Conservation (phyloP, 1,140 invertebrate species). For the Drosophila pectinifera region DNA sequence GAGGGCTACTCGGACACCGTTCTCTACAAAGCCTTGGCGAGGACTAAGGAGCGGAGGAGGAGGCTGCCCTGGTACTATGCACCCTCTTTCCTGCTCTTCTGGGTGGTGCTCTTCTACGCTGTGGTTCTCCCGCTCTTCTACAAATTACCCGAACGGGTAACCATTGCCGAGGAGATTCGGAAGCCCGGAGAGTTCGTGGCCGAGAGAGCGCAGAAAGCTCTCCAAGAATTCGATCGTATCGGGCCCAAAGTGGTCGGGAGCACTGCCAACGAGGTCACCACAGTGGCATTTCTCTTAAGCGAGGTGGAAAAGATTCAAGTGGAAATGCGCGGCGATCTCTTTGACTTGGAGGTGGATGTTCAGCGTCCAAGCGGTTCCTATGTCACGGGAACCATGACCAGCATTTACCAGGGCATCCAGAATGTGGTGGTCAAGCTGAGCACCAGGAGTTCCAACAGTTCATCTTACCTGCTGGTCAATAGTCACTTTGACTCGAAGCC, state of each 20-base stretch:
- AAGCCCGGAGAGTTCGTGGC: slow-evolving; percentile 62
- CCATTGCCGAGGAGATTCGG: slow-evolving; percentile 38
- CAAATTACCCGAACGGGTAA: slow-evolving; percentile 55
- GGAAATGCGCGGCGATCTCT: slow-evolving; percentile 55
- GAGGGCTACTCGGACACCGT: slow-evolving; percentile 16
- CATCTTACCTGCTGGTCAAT: slow-evolving; percentile 91
- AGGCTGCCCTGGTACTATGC: slow-evolving; percentile 56
- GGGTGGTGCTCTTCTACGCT: slow-evolving; percentile 67
- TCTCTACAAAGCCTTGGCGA: slow-evolving; percentile 28
- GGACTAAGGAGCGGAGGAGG: slow-evolving; percentile 3
- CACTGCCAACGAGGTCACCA: slow-evolving; percentile 88
- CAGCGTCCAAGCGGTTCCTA: slow-evolving; percentile 89
- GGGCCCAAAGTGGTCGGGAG: slow-evolving; percentile 89
- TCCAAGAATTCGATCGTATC: slow-evolving; percentile 88
- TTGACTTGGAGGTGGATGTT: slow-evolving; percentile 68
- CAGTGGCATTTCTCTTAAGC: slow-evolving; percentile 86
- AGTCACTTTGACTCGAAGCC: slow-evolving; percentile 97
- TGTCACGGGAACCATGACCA: slow-evolving; percentile 90
- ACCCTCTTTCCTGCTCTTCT: slow-evolving; percentile 60
- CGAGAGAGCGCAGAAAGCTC: slow-evolving; percentile 80
- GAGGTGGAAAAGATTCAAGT: slow-evolving; percentile 54
- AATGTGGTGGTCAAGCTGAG: slow-evolving; percentile 92
- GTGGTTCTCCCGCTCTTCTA: slow-evolving; percentile 64
- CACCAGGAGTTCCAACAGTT: slow-evolving; percentile 73
- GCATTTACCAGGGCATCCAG: slow-evolving; percentile 89